Evolutionary conservation across 1,140 invertebrate species (phyloP).

Genomic region (Linepithema humile): DNA sequence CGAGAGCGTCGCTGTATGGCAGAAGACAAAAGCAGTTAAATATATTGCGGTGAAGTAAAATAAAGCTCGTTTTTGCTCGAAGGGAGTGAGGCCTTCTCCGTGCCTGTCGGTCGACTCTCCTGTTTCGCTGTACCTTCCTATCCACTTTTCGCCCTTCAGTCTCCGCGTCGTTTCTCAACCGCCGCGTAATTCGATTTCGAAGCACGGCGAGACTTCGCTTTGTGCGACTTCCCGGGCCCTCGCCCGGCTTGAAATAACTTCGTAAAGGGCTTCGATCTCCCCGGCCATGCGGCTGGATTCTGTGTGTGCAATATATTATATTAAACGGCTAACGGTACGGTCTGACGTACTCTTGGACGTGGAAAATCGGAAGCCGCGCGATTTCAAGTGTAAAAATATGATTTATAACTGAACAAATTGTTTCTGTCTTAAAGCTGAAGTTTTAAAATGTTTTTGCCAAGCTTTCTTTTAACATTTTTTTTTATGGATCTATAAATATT

Average conservation of each 20-base stretch:
- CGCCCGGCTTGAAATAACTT: conserved; percentile 48
- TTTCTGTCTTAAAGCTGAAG: not conserved
- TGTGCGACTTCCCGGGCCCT: conserved; percentile 36
- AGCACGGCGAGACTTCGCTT: conserved; percentile 37
- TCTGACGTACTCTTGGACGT: not conserved
- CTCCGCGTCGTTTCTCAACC: conserved; percentile 44
- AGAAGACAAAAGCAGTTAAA: conserved; percentile 64
- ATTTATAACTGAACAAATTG: not conserved
- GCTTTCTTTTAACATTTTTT: not conserved
- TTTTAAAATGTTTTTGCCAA: not conserved
- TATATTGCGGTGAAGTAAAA: conserved; percentile 62
- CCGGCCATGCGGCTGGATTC: not conserved
- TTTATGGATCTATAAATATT: not conserved
- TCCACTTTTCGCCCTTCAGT: conserved; percentile 19
- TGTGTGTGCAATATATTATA: not conserved
- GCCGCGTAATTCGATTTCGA: conserved; percentile 54
- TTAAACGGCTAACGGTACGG: not conserved
- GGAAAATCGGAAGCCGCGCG: not conserved
- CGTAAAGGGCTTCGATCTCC: conserved; percentile 44
- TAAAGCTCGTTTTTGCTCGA: conserved; percentile 50
- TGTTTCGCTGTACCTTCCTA: conserved; percentile 35
- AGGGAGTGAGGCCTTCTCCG: conserved; percentile 8
- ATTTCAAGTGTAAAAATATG: not conserved
- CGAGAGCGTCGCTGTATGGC: conserved; percentile 42
- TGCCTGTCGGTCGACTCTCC: conserved; percentile 6